Evolutionary conservation across 2,888 invertebrate species (phyloP).

Genomic region (Cacoxenus indagator): DNA sequence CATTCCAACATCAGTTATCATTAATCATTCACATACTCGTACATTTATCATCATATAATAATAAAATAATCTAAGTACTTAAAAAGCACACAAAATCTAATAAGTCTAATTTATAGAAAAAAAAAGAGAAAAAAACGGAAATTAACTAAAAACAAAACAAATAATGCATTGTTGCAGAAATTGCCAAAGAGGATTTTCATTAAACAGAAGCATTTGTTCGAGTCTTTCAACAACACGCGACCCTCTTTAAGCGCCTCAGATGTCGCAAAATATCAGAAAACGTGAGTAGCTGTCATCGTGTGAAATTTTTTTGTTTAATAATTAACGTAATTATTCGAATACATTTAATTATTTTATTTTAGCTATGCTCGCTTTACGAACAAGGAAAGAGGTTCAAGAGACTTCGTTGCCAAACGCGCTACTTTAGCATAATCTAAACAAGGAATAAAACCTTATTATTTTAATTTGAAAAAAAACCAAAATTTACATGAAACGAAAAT

Average conservation of each 20-base stretch:
- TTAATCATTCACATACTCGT: too few relatives aligned
- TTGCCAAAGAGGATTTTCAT: conserved; percentile 70
- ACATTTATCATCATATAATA: too few relatives aligned
- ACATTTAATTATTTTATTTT: conserved; percentile 26
- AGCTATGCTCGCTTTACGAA: conserved; percentile 77
- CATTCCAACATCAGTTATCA: too few relatives aligned
- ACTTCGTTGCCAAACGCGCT: conserved; percentile 73
- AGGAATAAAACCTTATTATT: background rate
- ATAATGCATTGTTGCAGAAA: conserved; percentile 54
- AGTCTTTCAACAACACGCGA: conserved; percentile 78
- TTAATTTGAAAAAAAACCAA: background rate
- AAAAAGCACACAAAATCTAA: background rate
- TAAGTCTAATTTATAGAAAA: background rate
- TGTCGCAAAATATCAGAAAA: conserved; percentile 79
- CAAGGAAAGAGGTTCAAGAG: conserved; percentile 73
- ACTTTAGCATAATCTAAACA: conserved; percentile 73
- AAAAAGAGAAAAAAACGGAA: conserved; percentile 37
- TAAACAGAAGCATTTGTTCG: conserved; percentile 76
- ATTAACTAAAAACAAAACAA: conserved; percentile 19
- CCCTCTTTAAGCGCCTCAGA: conserved; percentile 84
- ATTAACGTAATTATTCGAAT: too few relatives aligned
- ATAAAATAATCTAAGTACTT: too few relatives aligned
- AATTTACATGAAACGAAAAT: background rate
- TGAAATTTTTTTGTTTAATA: too few relatives aligned
- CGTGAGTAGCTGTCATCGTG: too few relatives aligned